These are phyloP conservation scores for Anableps anableps DNA, from an alignment of 2,797 vertebrate genomes.

Conservation along the genomic window DNA sequence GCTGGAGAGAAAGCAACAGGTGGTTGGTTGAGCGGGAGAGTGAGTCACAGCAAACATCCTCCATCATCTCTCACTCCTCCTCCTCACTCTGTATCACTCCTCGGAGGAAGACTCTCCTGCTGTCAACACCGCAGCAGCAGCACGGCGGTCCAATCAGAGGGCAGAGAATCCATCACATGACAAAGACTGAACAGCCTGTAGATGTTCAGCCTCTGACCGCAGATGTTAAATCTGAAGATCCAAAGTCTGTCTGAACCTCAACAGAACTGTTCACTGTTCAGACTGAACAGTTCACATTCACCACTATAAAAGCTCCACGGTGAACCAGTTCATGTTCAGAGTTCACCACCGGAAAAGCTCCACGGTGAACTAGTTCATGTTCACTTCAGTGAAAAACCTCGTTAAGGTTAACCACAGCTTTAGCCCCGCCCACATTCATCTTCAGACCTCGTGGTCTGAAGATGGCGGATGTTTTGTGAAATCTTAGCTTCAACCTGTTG, in stretches of 20 bases:
- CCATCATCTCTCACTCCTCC: neutral
- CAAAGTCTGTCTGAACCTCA: neutral
- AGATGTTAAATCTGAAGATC: neutral
- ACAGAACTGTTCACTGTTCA: neutral
- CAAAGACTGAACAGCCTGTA: neutral
- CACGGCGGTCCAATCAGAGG: neutral
- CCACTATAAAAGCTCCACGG: neutral
- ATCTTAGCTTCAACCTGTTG: too few relatives aligned
- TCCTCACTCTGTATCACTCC: neutral
- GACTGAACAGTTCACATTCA: neutral
- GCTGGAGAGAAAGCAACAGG: constrained; percentile 60
- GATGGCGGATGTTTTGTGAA: too few relatives aligned
- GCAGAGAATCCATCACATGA: neutral
- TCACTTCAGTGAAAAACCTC: too few relatives aligned
- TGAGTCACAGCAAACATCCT: neutral
- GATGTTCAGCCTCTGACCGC: neutral
- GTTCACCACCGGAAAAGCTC: too few relatives aligned
- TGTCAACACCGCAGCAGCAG: neutral
- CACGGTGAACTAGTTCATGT: too few relatives aligned
- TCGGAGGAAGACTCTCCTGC: neutral
- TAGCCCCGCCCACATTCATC: too few relatives aligned
- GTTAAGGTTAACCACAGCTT: too few relatives aligned
- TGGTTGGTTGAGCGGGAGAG: constrained; percentile 43
- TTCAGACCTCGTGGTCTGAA: too few relatives aligned
- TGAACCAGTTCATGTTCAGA: too few relatives aligned